Evolutionary conservation across 2,888 invertebrate genomes (phyloP), one percentile per base, ranked within the genome.

Genomic region (Parnassius mnemosyne): DNA sequence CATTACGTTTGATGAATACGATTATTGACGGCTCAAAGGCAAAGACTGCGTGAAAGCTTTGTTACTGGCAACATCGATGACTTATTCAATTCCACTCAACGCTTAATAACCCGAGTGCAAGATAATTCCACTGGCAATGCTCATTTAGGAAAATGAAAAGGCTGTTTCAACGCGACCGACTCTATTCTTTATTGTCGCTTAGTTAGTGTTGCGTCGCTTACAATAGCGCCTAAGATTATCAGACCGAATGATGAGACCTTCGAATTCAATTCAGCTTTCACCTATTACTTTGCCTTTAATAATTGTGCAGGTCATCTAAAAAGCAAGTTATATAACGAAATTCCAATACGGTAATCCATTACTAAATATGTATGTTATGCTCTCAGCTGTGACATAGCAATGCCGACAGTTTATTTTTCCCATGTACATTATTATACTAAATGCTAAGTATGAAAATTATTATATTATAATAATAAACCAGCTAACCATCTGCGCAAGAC

Each of bases 121-220:
- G 69, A 78, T 71, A 75, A 76, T 77, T 82, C 51, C 56, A 79
- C 77, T 72, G 76, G 83, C 83, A 83, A 84, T 2, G 20, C 86
- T 88, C 89, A 90, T 89, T 88, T 87, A 78, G 80, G 80, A 81
- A 87, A 87, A 90, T 90, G 86, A 89, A 89, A 85, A 84, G 82
- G 79, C 80, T 67, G 74, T 82, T 81, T 80, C 78, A 76, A 84
- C 81, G 80, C 78, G 77, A 77, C 78, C 79, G 73, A 78, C 80
- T 81, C 81, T 81, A 65, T 66, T 80, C 83, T 80, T 82, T 80
- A 83, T 84, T 83, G 84, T 84, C 78, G 76, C 73, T 78, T 72
- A 69, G 74, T 71, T 76, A 75, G 75, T 79, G 74, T 81, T 77
- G 77, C 78, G 74, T 77, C 73, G 50, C 73, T 75, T 80, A 88